These are phyloP conservation scores for Erebia palarica DNA, from an alignment of 2,888 invertebrate genomes.

Conservation along the genomic window DNA sequence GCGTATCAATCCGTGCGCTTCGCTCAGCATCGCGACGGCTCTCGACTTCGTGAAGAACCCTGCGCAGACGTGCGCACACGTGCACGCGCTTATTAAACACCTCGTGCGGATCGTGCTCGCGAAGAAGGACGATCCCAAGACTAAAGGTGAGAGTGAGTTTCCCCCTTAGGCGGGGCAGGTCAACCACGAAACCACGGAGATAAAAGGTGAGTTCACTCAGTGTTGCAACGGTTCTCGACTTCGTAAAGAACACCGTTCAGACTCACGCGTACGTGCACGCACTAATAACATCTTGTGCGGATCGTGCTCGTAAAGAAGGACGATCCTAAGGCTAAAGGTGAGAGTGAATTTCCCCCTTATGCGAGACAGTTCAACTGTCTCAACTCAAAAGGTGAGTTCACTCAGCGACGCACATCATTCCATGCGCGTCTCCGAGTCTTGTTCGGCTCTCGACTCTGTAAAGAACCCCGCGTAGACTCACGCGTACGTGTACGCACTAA, in stretches of 20 bases:
- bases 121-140: slow-evolving; percentile 94
- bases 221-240: slow-evolving; percentile 94
- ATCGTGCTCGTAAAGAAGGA: slow-evolving; percentile 93
- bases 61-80: slow-evolving; percentile 94
- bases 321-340: slow-evolving; percentile 93
- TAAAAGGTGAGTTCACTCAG: slow-evolving; percentile 87
- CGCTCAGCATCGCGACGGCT: slow-evolving; percentile 95
- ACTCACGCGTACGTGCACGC: slow-evolving; percentile 96
- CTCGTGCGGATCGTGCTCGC: slow-evolving; percentile 92
- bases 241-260: slow-evolving; percentile 96
- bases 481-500: slow-evolving; percentile 93
- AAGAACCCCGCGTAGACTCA: slow-evolving; percentile 98
- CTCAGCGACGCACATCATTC: slow-evolving; percentile 97
- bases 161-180: too few relatives aligned
- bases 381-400: slow-evolving; percentile 76
- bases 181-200: too few relatives aligned
- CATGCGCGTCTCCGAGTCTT: slow-evolving; percentile 94
- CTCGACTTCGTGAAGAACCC: slow-evolving; percentile 98
- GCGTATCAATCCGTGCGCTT: slow-evolving; percentile 94
- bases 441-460: slow-evolving; percentile 96
- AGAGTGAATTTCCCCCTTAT: neutral
- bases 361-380: too few relatives aligned
- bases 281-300: slow-evolving; percentile 92
- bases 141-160: slow-evolving; percentile 84
- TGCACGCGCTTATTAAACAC: slow-evolving; percentile 93